Conservation (phyloP, 2,888 invertebrate species). For the Spatulosminthurus flaviceps region DNA sequence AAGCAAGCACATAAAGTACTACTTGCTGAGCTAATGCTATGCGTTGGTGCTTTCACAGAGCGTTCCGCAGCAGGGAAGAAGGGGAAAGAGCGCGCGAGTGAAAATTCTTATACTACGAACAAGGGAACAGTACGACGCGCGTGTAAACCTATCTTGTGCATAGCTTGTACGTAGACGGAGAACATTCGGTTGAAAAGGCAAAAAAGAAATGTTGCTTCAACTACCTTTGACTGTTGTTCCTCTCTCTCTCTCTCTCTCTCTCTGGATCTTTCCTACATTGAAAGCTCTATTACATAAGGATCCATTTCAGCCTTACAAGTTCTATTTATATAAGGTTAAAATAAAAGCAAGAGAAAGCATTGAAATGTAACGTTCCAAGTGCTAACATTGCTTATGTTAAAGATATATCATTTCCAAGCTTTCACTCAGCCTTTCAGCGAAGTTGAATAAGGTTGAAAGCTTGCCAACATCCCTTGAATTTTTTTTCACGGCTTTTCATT, state of each 20-base stretch:
- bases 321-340: neutral
- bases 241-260: neutral
- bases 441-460: neutral
- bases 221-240: neutral
- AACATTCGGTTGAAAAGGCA: too few species aligned
- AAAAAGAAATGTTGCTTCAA: neutral
- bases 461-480: too few species aligned
- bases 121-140: neutral
- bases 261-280: too few species aligned
- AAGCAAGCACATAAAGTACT: too few species aligned
- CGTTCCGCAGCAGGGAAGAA: too few species aligned
- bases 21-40: too few species aligned
- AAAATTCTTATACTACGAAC: too few species aligned
- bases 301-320: neutral
- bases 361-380: conserved; percentile 8
- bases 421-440: neutral
- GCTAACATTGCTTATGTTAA: neutral
- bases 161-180: neutral
- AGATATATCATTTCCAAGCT: neutral
- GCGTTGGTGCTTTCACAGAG: too few species aligned
- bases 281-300: too few species aligned
- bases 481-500: too few species aligned
- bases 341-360: neutral
- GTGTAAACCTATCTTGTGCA: neutral
- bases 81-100: too few species aligned